Evolutionary conservation across 2,888 invertebrate species (phyloP), one percentile per base, ranked within the genome.

Genomic region (Anoplius nigerrimus): DNA sequence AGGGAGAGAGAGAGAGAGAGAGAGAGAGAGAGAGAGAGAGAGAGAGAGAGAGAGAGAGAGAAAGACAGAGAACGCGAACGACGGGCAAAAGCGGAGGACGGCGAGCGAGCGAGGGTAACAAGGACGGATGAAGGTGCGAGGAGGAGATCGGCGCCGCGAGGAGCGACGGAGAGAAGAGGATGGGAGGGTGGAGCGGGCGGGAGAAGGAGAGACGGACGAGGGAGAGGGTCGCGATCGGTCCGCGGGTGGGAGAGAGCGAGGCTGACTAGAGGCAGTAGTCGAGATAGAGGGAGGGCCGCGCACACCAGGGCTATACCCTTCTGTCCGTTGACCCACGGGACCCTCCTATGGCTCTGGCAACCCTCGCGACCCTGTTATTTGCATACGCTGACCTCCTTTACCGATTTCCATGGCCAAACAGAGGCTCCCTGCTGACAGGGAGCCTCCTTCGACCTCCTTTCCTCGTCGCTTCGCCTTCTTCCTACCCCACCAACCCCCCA

Each of bases 361-460:
- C 75, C 82, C 80, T 81, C 74, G 76, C 81, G 80, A 84, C 78
- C 82, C 78, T 78, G 76, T 80, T 85, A 85, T 85, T 85, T 85
- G 83, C 84, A 82, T 84, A 81, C 78, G 81, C 79, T 82, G 83
- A 82, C 82, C 83, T 82, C 80, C 79, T 83, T 83, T 75, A 74
- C 74, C 75, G 78, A 80, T 81, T 82, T 80, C 75, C 76, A 73
- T 69, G 75, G 72, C 71, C 79, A 75, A 82, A 79, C 75, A 75
- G 62, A 76, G 75, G 70, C 75, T 70, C 75, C 74, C 75, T 70
- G 69, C 53, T 63, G 71, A 56, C 75, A 69, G 68, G 66, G 58
- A 66, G 72, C 72, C 72, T 65, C 65, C 64, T 64, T 65, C 70
- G 66, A 62, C 69, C 67, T 71, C 62, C 45, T 61, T 64, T 60